These are phyloP conservation scores for Ruditapes philippinarum DNA, from an alignment of 1,140 invertebrate species.

Conservation along the genomic window DNA sequence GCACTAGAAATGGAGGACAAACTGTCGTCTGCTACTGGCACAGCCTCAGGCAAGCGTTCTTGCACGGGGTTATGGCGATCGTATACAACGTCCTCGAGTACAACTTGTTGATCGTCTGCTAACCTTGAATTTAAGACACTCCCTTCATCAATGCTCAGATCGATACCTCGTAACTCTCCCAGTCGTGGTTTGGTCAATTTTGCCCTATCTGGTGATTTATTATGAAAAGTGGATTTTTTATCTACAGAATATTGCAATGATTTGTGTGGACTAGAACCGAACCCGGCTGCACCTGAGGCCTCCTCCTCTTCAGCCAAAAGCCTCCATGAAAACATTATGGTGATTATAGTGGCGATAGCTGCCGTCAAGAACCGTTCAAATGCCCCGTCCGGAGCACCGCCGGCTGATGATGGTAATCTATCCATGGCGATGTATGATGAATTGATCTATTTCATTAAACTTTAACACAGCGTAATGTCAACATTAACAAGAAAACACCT, in stretches of 20 bases:
- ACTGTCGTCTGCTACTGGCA: slow-evolving; percentile 33
- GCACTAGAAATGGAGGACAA: slow-evolving; percentile 17
- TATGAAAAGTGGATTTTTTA: slow-evolving; percentile 5
- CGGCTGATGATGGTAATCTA: slow-evolving; percentile 50
- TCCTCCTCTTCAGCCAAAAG: slow-evolving; percentile 79
- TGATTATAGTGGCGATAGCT: slow-evolving; percentile 84
- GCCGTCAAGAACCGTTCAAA: slow-evolving; percentile 84
- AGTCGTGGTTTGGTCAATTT: not conserved
- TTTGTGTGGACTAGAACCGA: not conserved
- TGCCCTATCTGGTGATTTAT: not conserved
- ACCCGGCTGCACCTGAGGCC: slow-evolving; percentile 20
- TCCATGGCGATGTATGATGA: slow-evolving; percentile 28
- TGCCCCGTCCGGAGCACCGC: slow-evolving; percentile 77
- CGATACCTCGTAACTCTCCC: slow-evolving; percentile 23
- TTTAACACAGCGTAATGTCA: slow-evolving; percentile 2
- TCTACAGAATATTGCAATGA: not conserved
- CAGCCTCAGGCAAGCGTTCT: slow-evolving; percentile 24
- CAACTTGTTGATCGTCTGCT: slow-evolving; percentile 1
- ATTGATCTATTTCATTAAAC: not conserved
- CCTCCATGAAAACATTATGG: slow-evolving; percentile 84
- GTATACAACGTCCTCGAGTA: slow-evolving; percentile 6
- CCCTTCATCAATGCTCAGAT: slow-evolving; percentile 35
- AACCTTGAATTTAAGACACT: not conserved
- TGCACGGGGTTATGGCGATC: slow-evolving; percentile 39
- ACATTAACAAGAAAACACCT: slow-evolving; percentile 51